A percentile compares a stretch with the other conserved stretches of the same genome.
Conservation (phyloP, 2,113 vertebrate species). For the Brachyhypopomus occidentalis region DNA sequence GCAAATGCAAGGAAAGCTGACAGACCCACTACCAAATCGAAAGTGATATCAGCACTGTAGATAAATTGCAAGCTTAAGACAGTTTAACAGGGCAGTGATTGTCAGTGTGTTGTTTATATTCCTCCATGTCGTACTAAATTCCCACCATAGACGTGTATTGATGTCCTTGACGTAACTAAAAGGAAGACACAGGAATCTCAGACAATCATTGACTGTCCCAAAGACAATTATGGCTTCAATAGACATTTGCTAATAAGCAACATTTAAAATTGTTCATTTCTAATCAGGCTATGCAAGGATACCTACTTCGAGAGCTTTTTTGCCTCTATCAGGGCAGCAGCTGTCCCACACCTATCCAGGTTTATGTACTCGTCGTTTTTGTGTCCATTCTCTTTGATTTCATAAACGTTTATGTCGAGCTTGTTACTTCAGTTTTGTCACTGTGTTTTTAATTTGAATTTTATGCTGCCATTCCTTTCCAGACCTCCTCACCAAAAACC, state of each 20-base stretch:
- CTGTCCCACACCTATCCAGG: too few relatives aligned
- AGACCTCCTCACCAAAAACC: too few relatives aligned
- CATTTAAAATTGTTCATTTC: too few relatives aligned
- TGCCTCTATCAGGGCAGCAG: too few relatives aligned
- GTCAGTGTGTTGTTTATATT: slow-evolving; percentile 66
- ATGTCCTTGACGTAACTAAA: slow-evolving; percentile 57
- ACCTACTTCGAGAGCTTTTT: too few relatives aligned
- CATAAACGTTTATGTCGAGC: too few relatives aligned
- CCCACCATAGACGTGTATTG: slow-evolving; percentile 61
- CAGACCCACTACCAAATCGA: slow-evolving; percentile 44
- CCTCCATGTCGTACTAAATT: slow-evolving; percentile 61
- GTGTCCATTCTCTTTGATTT: too few relatives aligned
- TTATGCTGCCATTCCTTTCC: too few relatives aligned
- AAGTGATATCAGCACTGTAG: slow-evolving; percentile 63
- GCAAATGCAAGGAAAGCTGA: slow-evolving; percentile 44
- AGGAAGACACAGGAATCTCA: slow-evolving; percentile 25
- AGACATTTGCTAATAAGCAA: neutral
- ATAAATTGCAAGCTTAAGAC: slow-evolving; percentile 59
- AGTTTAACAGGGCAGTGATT: slow-evolving; percentile 64
- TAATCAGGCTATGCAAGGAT: too few relatives aligned
- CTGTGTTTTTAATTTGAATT: too few relatives aligned
- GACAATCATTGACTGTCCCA: neutral
- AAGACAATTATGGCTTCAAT: neutral
- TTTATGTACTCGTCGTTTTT: too few relatives aligned
- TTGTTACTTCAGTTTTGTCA: too few relatives aligned